These are phyloP conservation scores for Symphodus melops DNA, from an alignment of 2,113 vertebrate genomes.

Conservation along the genomic window DNA sequence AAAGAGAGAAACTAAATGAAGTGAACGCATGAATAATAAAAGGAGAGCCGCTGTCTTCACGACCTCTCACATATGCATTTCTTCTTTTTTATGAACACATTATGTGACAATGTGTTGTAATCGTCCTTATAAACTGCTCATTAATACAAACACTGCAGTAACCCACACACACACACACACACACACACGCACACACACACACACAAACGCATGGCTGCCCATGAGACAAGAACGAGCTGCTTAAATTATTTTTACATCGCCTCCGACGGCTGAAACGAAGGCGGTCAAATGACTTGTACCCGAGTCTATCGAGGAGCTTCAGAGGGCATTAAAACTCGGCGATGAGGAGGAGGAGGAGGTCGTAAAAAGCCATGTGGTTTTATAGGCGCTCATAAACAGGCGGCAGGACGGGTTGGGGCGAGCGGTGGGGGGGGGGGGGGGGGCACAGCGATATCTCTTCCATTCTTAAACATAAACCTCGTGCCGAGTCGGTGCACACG, in stretches of 20 bases:
- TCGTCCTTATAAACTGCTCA: slow-evolving; percentile 35
- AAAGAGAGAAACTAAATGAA: too few species aligned
- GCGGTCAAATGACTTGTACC: slow-evolving; percentile 51
- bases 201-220: slow-evolving; percentile 13
- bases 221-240: slow-evolving; percentile 4
- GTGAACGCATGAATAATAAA: too few species aligned
- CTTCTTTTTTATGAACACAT: slow-evolving; percentile 28
- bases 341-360: slow-evolving; percentile 36
- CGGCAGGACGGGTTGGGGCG: slow-evolving; percentile 18
- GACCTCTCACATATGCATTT: neutral
- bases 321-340: slow-evolving; percentile 54
- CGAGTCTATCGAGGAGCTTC: slow-evolving; percentile 49
- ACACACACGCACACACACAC: too few species aligned
- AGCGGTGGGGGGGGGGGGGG: slow-evolving; percentile 19
- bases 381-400: slow-evolving; percentile 68
- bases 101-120: slow-evolving; percentile 10
- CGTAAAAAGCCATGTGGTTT: slow-evolving; percentile 63
- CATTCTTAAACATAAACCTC: slow-evolving; percentile 45
- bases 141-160: slow-evolving; percentile 21
- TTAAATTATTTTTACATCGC: slow-evolving; percentile 54
- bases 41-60: too few species aligned
- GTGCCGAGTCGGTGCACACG: slow-evolving; percentile 37
- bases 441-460: slow-evolving; percentile 7
- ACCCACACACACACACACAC: too few species aligned
- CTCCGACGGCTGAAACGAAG: slow-evolving; percentile 37